A percentile compares a stretch with the other conserved stretches of the same genome.
Evolutionary conservation across 2,113 vertebrate species (phyloP).

Genomic region (Misgurnus mizolepis): DNA sequence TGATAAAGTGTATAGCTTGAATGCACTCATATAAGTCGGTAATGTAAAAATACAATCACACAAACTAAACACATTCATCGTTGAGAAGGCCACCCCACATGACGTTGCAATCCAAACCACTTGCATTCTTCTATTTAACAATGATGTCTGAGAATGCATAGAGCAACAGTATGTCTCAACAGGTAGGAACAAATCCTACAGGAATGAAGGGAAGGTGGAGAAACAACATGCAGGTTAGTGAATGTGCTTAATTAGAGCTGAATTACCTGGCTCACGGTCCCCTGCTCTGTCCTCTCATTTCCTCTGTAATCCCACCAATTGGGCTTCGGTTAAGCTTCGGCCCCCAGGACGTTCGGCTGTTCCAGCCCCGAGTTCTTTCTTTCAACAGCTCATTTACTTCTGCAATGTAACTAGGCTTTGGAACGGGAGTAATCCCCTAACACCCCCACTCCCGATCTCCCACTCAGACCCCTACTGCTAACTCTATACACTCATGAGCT

Average conservation of each 20-base stretch:
- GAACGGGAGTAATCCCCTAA: conserved; percentile 44
- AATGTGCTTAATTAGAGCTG: conserved; percentile 61
- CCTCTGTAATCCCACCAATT: conserved; percentile 78
- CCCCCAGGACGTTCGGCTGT: conserved; percentile 58
- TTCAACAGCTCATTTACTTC: conserved; percentile 59
- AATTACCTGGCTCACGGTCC: conserved; percentile 58
- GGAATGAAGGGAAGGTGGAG: conserved; percentile 13
- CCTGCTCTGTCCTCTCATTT: conserved; percentile 65
- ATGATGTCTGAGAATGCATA: conserved; percentile 31
- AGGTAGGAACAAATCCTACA: conserved; percentile 36
- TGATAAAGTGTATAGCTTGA: too few species aligned
- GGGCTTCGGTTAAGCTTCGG: conserved; percentile 72
- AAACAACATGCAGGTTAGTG: conserved; percentile 30
- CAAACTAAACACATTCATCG: too few species aligned
- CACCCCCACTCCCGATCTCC: conserved; percentile 42
- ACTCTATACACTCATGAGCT: conserved; percentile 14
- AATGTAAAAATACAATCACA: too few species aligned
- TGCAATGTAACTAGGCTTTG: conserved; percentile 58
- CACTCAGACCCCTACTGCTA: conserved; percentile 45
- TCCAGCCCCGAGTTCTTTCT: conserved; percentile 51
- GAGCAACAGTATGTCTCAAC: conserved; percentile 37
- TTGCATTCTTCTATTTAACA: not conserved
- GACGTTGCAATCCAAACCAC: not conserved
- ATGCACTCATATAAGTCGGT: too few species aligned
- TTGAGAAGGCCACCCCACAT: not conserved